phyloP scores from a whole-genome alignment of 2,888 invertebrate species.

The Caprella mutica region DNA sequence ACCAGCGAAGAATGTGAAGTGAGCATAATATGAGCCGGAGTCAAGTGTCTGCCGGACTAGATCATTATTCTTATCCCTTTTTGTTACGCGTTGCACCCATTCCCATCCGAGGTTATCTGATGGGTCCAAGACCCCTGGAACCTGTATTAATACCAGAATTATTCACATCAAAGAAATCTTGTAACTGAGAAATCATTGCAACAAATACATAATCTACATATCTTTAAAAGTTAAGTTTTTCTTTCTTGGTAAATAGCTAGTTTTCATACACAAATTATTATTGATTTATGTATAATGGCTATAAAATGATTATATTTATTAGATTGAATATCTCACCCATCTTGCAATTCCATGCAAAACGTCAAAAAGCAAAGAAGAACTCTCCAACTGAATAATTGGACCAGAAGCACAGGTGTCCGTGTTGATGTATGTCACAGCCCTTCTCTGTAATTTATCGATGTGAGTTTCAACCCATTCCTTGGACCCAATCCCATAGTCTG shows the following conservation, averaged over 20 bases:
- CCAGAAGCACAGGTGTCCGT: constrained; percentile 35
- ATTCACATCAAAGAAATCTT: too few species aligned
- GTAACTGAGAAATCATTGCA: too few species aligned
- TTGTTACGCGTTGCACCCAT: too few species aligned
- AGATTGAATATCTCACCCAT: constrained; percentile 35
- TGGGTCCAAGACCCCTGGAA: too few species aligned
- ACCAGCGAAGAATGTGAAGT: constrained; percentile 40
- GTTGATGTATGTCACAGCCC: constrained; percentile 35
- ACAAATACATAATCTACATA: too few species aligned
- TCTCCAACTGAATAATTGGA: constrained; percentile 37
- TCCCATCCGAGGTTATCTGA: too few species aligned
- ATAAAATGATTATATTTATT: not conserved
- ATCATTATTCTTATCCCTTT: too few species aligned
- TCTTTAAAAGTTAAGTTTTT: too few species aligned
- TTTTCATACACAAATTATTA: not conserved
- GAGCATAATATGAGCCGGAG: constrained; percentile 41
- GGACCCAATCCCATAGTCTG: constrained; percentile 45
- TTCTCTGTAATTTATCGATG: constrained; percentile 25
- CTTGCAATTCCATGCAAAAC: constrained; percentile 36
- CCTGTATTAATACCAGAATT: too few species aligned
- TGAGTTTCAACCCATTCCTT: constrained; percentile 43
- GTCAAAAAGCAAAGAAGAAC: constrained; percentile 32
- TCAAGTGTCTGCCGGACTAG: constrained; percentile 37
- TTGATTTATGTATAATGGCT: not conserved
- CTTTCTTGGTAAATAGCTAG: not conserved